phyloP scores from a whole-genome alignment of 2,888 invertebrate species.

The Bembecia ichneumoniformis region DNA sequence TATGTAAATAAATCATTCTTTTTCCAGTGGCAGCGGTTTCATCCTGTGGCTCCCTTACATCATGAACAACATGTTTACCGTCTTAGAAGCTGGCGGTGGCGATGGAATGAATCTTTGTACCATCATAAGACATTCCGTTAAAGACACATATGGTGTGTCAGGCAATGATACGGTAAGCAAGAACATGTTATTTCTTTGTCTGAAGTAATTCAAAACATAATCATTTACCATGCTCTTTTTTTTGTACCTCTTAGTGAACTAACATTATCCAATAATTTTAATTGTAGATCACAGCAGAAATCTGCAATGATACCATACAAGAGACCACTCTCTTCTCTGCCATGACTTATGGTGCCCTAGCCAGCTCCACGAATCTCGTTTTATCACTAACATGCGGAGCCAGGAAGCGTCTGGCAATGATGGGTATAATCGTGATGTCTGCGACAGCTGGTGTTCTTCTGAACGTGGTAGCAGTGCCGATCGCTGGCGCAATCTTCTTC shows the following conservation, averaged over 20 bases:
- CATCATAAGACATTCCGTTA: conserved; percentile 40
- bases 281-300: conserved; percentile 26
- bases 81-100: conserved; percentile 45
- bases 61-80: conserved; percentile 62
- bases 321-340: conserved; percentile 57
- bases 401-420: conserved; percentile 54
- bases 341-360: conserved; percentile 56
- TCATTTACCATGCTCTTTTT: background rate
- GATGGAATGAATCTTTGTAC: conserved; percentile 58
- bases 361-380: conserved; percentile 48
- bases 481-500: conserved; percentile 59
- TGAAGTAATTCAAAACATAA: no score
- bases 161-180: conserved; percentile 36
- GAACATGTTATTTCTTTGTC: no score
- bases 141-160: conserved; percentile 15
- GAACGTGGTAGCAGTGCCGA: conserved; percentile 42
- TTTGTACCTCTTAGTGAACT: background rate
- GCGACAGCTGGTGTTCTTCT: conserved; percentile 41
- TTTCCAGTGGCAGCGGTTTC: conserved; percentile 57
- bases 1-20: no score
- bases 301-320: conserved; percentile 59
- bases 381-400: conserved; percentile 54
- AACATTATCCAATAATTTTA: background rate
- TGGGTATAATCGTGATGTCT: conserved; percentile 39
- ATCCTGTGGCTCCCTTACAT: conserved; percentile 65